phyloP scores from a whole-genome alignment of 2,888 invertebrate genomes.

The Lasiommata megera region DNA sequence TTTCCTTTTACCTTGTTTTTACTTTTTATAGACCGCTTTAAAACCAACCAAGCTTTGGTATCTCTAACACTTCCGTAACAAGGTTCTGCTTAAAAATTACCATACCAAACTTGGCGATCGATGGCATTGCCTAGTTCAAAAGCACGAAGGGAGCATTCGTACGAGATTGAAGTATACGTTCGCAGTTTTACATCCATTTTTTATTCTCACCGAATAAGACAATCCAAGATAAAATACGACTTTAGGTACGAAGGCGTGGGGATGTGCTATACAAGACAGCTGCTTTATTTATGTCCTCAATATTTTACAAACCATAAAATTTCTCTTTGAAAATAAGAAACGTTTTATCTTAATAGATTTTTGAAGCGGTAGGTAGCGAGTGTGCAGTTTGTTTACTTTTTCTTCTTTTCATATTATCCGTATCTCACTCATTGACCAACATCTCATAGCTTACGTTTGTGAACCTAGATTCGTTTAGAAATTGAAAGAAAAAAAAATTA shows the following conservation, averaged over 20 bases:
- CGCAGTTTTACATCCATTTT: conserved; percentile 63
- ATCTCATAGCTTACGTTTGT: no score
- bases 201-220: conserved; percentile 66
- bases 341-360: conserved; percentile 74
- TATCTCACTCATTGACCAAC: no score
- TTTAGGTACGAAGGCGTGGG: conserved; percentile 57
- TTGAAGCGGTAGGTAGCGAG: conserved; percentile 36
- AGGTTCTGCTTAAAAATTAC: background rate
- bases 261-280: conserved; percentile 77
- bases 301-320: conserved; percentile 80
- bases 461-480: no score
- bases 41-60: no score
- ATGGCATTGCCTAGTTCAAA: background rate
- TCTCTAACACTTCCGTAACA: no score
- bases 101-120: background rate
- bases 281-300: conserved; percentile 75
- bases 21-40: no score
- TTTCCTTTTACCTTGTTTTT: no score
- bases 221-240: conserved; percentile 74
- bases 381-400: background rate
- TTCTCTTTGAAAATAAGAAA: conserved; percentile 71
- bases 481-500: no score
- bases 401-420: background rate
- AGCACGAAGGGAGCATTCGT: background rate
- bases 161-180: conserved; percentile 41